Percentiles rank a stretch among this genome's conserved stretches.
These are phyloP conservation scores for Formica aserva DNA, from an alignment of 2,888 invertebrate genomes.

Conservation along the genomic window DNA sequence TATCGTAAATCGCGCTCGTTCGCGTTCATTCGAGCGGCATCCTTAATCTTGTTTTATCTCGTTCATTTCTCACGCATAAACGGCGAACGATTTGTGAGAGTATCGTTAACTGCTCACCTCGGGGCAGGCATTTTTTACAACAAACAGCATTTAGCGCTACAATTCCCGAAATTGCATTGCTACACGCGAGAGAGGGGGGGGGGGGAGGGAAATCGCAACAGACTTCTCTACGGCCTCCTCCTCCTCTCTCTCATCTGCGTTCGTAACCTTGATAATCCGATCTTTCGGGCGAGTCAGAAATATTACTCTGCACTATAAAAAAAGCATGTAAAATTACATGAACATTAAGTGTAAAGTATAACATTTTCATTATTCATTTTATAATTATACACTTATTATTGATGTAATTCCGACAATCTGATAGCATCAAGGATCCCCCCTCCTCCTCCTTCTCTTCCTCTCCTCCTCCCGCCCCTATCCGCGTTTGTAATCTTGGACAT, in stretches of 20 bases:
- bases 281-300: neutral
- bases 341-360: neutral
- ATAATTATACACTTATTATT: neutral
- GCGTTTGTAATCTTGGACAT: neutral
- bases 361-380: neutral
- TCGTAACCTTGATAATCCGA: neutral
- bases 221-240: neutral
- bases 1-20: neutral
- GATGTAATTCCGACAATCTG: constrained; percentile 28
- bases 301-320: neutral
- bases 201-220: neutral
- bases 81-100: constrained; percentile 63
- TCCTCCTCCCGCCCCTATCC: neutral
- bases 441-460: neutral
- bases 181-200: constrained; percentile 67
- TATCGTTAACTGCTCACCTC: constrained; percentile 64
- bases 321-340: no score
- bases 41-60: constrained; percentile 49
- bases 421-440: neutral
- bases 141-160: constrained; percentile 65
- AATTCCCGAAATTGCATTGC: constrained; percentile 70
- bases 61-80: constrained; percentile 66
- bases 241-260: neutral
- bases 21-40: constrained; percentile 18
- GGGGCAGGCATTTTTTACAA: constrained; percentile 56